Evolutionary conservation across 53 echinoderm and acorn worm genomes (phyloP), one percentile per base, ranked within the genome.

Genomic region (Apostichopus leukothele): DNA sequence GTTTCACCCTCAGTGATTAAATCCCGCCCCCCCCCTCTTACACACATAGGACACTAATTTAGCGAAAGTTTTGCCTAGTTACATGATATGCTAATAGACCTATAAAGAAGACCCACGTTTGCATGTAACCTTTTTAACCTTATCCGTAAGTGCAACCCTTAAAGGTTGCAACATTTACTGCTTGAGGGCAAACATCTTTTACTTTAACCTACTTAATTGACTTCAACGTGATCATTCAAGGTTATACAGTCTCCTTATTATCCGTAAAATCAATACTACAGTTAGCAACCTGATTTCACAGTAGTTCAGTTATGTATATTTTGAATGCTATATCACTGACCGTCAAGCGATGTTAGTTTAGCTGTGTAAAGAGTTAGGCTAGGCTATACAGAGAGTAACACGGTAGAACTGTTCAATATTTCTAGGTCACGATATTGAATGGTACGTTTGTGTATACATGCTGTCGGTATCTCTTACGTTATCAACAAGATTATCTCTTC

Each of bases 131-230:
- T 39, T 39, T 39, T 39, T 39, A 39, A 39, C 39, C 0, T 3
- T 39, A 39, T 39, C 39, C 39, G 39, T 63, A 63, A 63, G 63
- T 13, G 39, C 53, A 79, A 39, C 39, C 39, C 39, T 39, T 39
- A 39, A 39, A 39, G 39, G 39, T 39, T 39, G 39, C 39, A 39
- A 39, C 39, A 39, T 39, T 39, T 3, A 1, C 39, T 39, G 39
- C 39, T 39, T 2, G 39, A 39, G 39, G 39, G 39, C 39, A 39
- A 39, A 39, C 39, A 39, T 39, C 39, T 39, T 3, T 39, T 39
- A 39, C 39, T 39, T 39, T 39, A 39, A 79, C 79, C 79, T 79
- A 79, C 79, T 39, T 79, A 52, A 51, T 79, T 79, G 79, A 79
- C 79, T 51, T 16, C 79, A 53, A 79, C 79, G 79, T 79, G 79